Evolutionary conservation across 2,113 vertebrate genomes (phyloP).

Genomic region (Alethe diademata): DNA sequence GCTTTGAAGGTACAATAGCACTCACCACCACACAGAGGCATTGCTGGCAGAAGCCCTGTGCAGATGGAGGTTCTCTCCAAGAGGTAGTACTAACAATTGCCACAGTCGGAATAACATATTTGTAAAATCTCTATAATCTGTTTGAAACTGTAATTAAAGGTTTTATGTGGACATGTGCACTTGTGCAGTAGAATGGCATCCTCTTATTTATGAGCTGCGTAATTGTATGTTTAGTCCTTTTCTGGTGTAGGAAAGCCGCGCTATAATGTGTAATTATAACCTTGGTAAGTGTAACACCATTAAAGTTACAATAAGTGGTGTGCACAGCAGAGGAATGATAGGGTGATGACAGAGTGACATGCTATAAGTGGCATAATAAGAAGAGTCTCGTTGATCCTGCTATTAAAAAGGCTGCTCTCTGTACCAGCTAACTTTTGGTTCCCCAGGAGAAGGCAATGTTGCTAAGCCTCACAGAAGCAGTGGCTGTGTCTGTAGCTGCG

Average conservation of each 20-base stretch:
- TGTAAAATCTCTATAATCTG: conserved; percentile 10
- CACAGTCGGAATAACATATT: neutral
- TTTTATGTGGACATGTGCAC: neutral
- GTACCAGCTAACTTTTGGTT: neutral
- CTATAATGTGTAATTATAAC: conserved; percentile 59
- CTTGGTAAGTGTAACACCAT: conserved; percentile 36
- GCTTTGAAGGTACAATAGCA: neutral
- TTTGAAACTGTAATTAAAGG: conserved; percentile 20
- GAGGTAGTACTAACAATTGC: conserved; percentile 32
- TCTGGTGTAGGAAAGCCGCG: neutral
- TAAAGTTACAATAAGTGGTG: conserved; percentile 16
- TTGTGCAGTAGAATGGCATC: neutral
- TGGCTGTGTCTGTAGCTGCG: rapidly evolving
- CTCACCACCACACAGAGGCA: neutral
- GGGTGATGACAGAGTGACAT: conserved; percentile 61
- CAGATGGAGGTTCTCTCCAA: conserved; percentile 1
- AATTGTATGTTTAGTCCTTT: conserved; percentile 29
- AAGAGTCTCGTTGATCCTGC: conserved; percentile 23
- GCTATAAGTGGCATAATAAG: conserved; percentile 5
- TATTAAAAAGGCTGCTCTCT: neutral
- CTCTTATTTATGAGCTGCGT: conserved; percentile 58
- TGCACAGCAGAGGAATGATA: neutral
- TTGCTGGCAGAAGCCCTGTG: neutral
- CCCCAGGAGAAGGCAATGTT: neutral
- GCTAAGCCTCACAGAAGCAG: neutral